These are phyloP conservation scores for Epsilonema sp. DNA, from an alignment of 2,888 invertebrate genomes.

Conservation along the genomic window DNA sequence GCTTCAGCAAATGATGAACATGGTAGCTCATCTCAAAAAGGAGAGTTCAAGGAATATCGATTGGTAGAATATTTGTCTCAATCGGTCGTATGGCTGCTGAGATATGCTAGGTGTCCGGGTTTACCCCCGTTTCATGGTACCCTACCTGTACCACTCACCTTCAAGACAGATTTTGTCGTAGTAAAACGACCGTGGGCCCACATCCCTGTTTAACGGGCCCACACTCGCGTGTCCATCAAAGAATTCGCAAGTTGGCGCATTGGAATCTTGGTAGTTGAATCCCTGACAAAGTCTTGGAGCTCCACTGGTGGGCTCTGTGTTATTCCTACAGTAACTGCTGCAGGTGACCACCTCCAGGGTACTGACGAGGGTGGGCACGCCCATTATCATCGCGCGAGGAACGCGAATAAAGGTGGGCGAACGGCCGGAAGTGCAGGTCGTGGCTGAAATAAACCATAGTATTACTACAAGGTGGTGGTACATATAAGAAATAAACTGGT, in stretches of 20 bases:
- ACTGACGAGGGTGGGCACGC: constrained; percentile 5
- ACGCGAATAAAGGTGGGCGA: constrained; percentile 1
- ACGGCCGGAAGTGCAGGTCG: neutral
- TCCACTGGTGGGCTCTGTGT: constrained; percentile 14
- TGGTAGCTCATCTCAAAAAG: too few relatives aligned
- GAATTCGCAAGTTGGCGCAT: constrained; percentile 15
- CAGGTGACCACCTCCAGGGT: constrained; percentile 14
- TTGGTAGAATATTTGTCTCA: too few relatives aligned
- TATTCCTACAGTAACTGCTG: constrained; percentile 12
- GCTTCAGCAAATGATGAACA: too few relatives aligned
- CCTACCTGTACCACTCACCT: too few relatives aligned
- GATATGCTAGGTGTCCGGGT: too few relatives aligned
- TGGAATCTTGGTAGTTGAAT: constrained; percentile 15
- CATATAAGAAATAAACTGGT: too few relatives aligned
- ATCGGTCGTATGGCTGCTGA: too few relatives aligned
- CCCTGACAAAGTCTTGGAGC: constrained; percentile 13
- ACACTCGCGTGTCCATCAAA: constrained; percentile 7
- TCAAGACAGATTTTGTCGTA: constrained; percentile 3
- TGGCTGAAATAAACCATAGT: neutral
- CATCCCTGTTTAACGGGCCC: constrained; percentile 2
- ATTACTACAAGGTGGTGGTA: too few relatives aligned
- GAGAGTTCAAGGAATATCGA: too few relatives aligned
- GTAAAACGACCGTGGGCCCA: constrained; percentile 2
- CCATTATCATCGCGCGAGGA: constrained; percentile 2
- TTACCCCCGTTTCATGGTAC: too few relatives aligned